These are phyloP conservation scores for Orthosia gothica DNA, from an alignment of 2,888 invertebrate species.

Conservation along the genomic window DNA sequence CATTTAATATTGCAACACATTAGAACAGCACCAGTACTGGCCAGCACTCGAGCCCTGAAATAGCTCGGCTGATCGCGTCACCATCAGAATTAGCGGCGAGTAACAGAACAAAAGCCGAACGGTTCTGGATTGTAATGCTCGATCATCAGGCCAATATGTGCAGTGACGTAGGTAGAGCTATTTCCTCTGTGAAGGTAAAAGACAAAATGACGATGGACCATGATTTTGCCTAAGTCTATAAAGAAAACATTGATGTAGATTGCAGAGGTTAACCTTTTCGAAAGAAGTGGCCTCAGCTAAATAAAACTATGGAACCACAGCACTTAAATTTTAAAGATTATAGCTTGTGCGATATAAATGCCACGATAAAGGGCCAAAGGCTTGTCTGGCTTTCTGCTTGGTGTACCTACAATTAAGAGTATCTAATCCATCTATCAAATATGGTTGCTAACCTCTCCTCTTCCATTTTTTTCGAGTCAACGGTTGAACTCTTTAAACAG, in stretches of 20 bases:
- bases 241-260: background rate
- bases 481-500: no score
- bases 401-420: no score
- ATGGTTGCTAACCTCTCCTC: no score
- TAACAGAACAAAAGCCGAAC: constrained; percentile 49
- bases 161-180: constrained; percentile 25
- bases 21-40: constrained; percentile 20
- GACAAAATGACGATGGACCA: background rate
- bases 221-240: background rate
- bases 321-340: no score
- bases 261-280: background rate
- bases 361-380: no score
- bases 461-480: no score
- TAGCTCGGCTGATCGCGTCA: constrained; percentile 55
- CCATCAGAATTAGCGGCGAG: constrained; percentile 47
- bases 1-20: constrained; percentile 38
- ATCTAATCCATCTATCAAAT: no score
- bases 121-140: constrained; percentile 13
- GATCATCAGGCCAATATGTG: constrained; percentile 31
- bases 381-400: no score
- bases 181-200: background rate
- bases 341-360: no score
- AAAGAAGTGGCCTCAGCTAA: background rate
- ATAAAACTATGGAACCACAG: no score
- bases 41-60: constrained; percentile 55